Conservation (phyloP, 2,888 invertebrate genomes). For the Galerucella pusilla region DNA sequence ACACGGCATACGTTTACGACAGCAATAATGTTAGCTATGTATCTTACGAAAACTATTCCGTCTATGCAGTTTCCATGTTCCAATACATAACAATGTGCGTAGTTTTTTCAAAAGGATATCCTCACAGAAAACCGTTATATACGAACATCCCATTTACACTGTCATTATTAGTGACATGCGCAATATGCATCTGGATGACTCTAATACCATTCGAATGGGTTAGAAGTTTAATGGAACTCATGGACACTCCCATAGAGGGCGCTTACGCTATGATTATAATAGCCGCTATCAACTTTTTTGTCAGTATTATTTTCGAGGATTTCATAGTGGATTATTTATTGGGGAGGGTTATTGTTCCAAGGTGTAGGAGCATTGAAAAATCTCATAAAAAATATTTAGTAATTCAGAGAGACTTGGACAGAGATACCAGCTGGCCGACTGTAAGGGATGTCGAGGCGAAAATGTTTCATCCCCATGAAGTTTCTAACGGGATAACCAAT, state of each 20-base stretch:
- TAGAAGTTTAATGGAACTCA: conserved; percentile 71
- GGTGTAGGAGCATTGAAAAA: conserved; percentile 60
- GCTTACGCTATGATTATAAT: conserved; percentile 66
- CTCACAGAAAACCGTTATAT: conserved; percentile 72
- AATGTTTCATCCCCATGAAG: conserved; percentile 20
- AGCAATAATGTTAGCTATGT: conserved; percentile 50
- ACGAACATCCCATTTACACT: conserved; percentile 69
- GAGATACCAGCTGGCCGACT: conserved; percentile 47
- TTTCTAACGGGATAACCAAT: conserved; percentile 43
- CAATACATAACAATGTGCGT: conserved; percentile 75
- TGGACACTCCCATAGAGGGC: conserved; percentile 70
- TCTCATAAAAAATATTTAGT: conserved; percentile 46
- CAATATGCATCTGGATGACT: conserved; percentile 67
- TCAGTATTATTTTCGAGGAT: conserved; percentile 70
- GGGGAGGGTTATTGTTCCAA: conserved; percentile 67
- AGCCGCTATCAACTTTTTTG: conserved; percentile 67
- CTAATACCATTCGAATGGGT: conserved; percentile 67
- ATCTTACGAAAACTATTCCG: conserved; percentile 73
- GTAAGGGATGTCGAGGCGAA: conserved; percentile 19
- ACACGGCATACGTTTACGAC: conserved; percentile 65
- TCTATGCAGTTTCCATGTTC: conserved; percentile 72
- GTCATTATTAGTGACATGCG: conserved; percentile 66
- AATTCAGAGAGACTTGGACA: conserved; percentile 44
- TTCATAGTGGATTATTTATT: conserved; percentile 70
- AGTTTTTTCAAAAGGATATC: conserved; percentile 74